Conservation (phyloP, 92 coral and sea anemone genomes). For the Porites divaricata region DNA sequence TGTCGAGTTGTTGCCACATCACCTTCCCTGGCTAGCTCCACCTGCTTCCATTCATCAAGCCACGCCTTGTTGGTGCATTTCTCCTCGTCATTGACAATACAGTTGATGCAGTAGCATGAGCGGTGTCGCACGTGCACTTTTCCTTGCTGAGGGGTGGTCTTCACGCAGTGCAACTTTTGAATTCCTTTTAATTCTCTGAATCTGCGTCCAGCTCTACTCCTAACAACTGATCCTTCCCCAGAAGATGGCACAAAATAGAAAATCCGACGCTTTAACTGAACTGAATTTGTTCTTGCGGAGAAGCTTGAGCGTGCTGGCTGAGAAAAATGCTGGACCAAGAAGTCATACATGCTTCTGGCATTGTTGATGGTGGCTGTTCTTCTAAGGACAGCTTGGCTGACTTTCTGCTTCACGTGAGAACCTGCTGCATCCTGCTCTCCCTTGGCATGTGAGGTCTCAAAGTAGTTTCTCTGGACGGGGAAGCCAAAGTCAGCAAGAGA, state of each 20-base stretch:
- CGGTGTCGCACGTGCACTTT: slow-evolving; percentile 45
- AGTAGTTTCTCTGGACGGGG: slow-evolving; percentile 25
- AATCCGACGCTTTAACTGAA: slow-evolving; percentile 8
- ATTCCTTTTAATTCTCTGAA: slow-evolving; percentile 42
- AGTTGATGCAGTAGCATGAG: slow-evolving; percentile 52
- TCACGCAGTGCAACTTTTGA: slow-evolving; percentile 47
- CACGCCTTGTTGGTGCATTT: slow-evolving; percentile 44
- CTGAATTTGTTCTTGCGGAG: slow-evolving; percentile 3
- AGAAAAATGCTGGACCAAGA: slow-evolving; percentile 8
- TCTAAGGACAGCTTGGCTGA: slow-evolving; percentile 36
- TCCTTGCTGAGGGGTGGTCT: slow-evolving; percentile 43
- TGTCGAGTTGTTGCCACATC: slow-evolving; percentile 53
- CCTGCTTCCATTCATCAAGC: slow-evolving; percentile 59
- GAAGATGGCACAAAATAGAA: slow-evolving; percentile 18
- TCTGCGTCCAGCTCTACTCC: slow-evolving; percentile 16
- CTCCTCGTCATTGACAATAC: slow-evolving; percentile 50
- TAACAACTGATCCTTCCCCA: slow-evolving; percentile 19
- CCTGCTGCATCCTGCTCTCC: slow-evolving; percentile 67
- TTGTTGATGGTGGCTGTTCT: slow-evolving; percentile 40
- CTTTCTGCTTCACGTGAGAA: slow-evolving; percentile 45
- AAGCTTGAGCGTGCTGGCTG: slow-evolving; percentile 19
- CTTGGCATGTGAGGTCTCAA: slow-evolving; percentile 59
- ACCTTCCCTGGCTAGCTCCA: slow-evolving; percentile 25
- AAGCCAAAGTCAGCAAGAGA: slow-evolving; percentile 45
- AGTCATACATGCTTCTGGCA: slow-evolving; percentile 19